These are phyloP conservation scores for Elgaria multicarinata DNA, from an alignment of 2,113 vertebrate species.

Conservation along the genomic window DNA sequence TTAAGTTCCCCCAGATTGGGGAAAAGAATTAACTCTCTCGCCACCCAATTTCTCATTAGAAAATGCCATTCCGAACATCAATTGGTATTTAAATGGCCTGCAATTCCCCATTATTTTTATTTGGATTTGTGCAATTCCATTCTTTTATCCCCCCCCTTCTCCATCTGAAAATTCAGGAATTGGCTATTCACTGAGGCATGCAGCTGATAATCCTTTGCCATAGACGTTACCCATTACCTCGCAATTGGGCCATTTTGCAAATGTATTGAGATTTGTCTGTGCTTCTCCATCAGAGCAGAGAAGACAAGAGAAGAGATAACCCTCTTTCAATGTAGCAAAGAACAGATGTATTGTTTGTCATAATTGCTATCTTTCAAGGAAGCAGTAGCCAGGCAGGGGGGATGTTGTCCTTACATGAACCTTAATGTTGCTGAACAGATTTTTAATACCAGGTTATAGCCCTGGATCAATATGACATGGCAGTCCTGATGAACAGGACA, in stretches of 20 bases:
- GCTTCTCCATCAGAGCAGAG: constrained; percentile 8
- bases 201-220: background rate
- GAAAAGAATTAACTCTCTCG: background rate
- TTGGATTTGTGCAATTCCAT: background rate
- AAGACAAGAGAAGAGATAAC: constrained; percentile 13
- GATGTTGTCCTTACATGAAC: background rate
- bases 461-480: background rate
- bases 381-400: background rate
- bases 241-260: background rate
- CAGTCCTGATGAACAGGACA: background rate
- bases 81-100: background rate
- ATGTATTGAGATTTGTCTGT: background rate
- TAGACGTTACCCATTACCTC: background rate
- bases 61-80: background rate
- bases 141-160: background rate
- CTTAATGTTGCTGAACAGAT: background rate
- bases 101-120: background rate
- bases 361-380: background rate
- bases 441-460: background rate
- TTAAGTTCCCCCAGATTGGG: background rate
- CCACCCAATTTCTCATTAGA: background rate
- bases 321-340: background rate
- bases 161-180: background rate
- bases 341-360: background rate
- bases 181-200: background rate